A percentile compares a stretch with the other conserved stretches of the same genome.
Conservation (phyloP, 2,888 invertebrate species). For the Tipula vernalis region DNA sequence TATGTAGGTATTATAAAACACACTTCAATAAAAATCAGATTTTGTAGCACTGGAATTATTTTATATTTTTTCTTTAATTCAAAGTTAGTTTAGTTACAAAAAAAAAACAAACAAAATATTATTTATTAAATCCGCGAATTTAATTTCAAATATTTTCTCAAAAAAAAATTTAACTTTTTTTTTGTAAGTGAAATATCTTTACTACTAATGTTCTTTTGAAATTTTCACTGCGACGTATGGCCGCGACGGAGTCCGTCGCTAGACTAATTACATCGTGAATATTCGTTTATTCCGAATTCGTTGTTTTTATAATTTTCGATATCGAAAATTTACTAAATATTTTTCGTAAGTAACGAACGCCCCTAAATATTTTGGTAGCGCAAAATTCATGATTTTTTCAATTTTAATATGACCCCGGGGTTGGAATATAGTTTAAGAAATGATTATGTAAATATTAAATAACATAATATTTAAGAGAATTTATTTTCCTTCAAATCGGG, state of each 20-base stretch:
- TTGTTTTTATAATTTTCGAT: background rate
- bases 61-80: background rate
- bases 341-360: background rate
- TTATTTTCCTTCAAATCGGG: no score
- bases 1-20: constrained; percentile 4
- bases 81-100: background rate
- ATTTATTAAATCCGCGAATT: background rate
- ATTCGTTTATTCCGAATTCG: constrained; percentile 8
- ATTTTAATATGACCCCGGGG: no score
- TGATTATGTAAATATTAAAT: no score
- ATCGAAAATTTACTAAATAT: background rate
- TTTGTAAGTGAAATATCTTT: background rate
- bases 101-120: constrained; percentile 5
- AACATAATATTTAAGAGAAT: no score
- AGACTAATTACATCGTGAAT: constrained; percentile 15
- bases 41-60: constrained; percentile 6
- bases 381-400: background rate
- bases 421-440: no score
- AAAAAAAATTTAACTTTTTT: background rate
- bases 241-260: constrained; percentile 19
- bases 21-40: constrained; percentile 7
- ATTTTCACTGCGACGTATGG: constrained; percentile 16
- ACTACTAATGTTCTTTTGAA: background rate
- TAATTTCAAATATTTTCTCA: background rate
- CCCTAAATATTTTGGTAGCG: background rate